These are phyloP conservation scores for Erythrocercus mccallii DNA, from an alignment of 2,113 vertebrate genomes.

Conservation along the genomic window DNA sequence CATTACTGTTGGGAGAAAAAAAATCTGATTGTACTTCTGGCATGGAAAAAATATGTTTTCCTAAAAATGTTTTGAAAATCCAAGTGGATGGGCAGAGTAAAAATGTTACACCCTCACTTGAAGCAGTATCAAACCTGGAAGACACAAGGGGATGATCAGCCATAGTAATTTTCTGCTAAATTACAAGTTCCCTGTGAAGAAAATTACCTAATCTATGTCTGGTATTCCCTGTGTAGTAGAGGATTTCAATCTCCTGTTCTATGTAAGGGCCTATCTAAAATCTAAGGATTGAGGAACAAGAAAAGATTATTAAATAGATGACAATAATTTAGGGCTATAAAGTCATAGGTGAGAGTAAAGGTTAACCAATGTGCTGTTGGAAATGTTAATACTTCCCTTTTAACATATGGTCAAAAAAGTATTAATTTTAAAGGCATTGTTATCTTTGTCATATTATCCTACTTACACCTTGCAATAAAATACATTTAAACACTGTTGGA, in stretches of 20 bases:
- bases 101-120: neutral
- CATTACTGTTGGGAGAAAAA: neutral
- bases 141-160: neutral
- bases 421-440: neutral
- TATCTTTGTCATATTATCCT: neutral
- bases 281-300: accelerated
- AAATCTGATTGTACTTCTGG: neutral
- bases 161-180: neutral
- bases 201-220: neutral
- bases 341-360: neutral
- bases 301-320: neutral
- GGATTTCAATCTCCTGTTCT: neutral
- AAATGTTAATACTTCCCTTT: neutral
- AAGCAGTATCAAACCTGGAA: neutral
- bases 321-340: neutral
- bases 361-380: neutral
- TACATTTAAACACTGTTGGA: neutral
- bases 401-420: neutral
- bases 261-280: neutral
- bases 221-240: neutral
- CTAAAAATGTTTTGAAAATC: neutral
- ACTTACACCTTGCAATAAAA: neutral
- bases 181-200: neutral
- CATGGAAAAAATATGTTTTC: neutral
- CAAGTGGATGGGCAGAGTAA: neutral